Base-by-base conservation (phyloP, 2,797 vertebrate genomes). In the Peromyscus nudipes region DNA sequence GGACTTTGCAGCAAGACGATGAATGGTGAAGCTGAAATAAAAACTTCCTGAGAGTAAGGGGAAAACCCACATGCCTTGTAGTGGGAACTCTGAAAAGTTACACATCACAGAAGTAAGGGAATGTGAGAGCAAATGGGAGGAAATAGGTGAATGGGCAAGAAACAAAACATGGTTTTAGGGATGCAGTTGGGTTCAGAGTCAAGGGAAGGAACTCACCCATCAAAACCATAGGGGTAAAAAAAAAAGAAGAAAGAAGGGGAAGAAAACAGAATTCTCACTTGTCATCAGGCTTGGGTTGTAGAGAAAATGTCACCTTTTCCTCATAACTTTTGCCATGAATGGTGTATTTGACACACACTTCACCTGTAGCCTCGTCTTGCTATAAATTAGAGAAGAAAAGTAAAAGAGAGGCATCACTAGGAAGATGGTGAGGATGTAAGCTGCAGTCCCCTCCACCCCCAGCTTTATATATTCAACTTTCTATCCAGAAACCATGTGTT, bases 1-100 rank as follows among this genome's bases (percentile, higher is more conserved):
- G 60, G 98, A 96, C 34, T 96, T 98, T 87, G 99, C 99, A 71
- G 98, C 99, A 93, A 99, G 97, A 84, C 98, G 98, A 97, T 99
- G 99, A 92, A 99, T 89, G 4, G 98, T 98, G 94, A 98, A 67
- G 75, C 99, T 99, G 96, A 29, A 97, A 94, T 31, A 73, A 29
- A 55, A 82, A 62, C 46, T 23, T 57, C 14, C 71, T 49, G 4
- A 69, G 75, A 85, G 17, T 71, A 60, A 55, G 43, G 1, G 46
- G 67, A 67, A 88, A 46, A n/a, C 1, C 4, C 1, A 37, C 2
- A 6, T 25, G 8, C 29, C 49, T 46, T 9, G 57, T 31, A 29
- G 1, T 31, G 1, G 3, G 73, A 34, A 6, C 0, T 40, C n/a
- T 27, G 31, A 40, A 34, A 83, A 76, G 27, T 46, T 75, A 84